Conservation (phyloP, 2,113 vertebrate species). For the Hypomesus transpacificus region DNA sequence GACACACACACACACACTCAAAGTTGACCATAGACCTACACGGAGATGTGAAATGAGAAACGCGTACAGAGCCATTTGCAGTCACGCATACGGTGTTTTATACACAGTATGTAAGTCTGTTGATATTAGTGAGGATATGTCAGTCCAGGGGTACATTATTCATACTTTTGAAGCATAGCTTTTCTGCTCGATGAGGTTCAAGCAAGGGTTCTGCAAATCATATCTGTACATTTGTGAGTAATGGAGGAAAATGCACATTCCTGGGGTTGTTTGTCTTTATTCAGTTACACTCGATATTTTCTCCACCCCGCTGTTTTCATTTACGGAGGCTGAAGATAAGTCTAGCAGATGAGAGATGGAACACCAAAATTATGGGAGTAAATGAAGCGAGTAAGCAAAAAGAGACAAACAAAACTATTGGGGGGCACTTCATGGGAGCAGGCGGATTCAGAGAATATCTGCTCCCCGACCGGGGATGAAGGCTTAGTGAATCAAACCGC, state of each 20-base stretch:
- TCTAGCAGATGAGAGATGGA: not conserved
- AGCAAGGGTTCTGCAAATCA: not conserved
- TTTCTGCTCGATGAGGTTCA: not conserved
- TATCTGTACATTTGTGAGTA: not conserved
- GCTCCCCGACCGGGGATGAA: not conserved
- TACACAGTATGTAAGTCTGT: no score
- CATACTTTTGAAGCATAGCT: not conserved
- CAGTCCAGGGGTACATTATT: no score
- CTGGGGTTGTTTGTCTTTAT: not conserved
- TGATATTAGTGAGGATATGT: not conserved
- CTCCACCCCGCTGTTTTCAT: no score
- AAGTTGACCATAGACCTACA: not conserved
- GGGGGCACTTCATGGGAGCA: not conserved
- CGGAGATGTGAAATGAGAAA: not conserved
- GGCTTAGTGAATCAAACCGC: not conserved
- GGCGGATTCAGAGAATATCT: not conserved
- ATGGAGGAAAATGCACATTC: not conserved
- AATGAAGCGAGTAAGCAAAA: not conserved
- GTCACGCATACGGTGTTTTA: no score
- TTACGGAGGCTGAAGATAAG: not conserved
- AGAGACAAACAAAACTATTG: not conserved
- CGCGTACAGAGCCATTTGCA: not conserved
- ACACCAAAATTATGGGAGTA: constrained; percentile 13
- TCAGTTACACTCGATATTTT: no score
- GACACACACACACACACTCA: constrained; percentile 9